Percentiles rank a stretch among this genome's conserved stretches.
These are phyloP conservation scores for Heteromormyrus szaboi DNA, from an alignment of 2,797 vertebrate genomes.

Conservation along the genomic window DNA sequence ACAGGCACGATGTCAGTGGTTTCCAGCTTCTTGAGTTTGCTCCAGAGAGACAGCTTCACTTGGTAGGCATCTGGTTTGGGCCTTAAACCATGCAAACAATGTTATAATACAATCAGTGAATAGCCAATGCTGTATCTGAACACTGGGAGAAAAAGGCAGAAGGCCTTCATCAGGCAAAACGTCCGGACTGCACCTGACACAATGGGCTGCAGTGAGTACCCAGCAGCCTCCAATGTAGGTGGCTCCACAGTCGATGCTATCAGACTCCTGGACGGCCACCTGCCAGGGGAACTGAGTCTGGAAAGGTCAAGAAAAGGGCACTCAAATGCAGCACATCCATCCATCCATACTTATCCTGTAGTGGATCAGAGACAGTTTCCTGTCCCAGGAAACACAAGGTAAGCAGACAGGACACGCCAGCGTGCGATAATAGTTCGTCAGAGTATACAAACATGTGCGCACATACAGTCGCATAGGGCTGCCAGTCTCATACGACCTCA, in stretches of 20 bases:
- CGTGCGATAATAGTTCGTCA: not conserved
- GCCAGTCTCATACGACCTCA: not conserved
- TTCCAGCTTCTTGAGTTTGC: conserved; percentile 14
- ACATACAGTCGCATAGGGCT: not conserved
- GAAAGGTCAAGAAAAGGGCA: conserved; percentile 29
- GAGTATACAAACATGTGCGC: not conserved
- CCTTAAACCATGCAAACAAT: conserved; percentile 44
- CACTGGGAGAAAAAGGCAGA: not conserved
- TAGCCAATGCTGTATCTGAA: not conserved
- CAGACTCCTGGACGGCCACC: conserved; percentile 66
- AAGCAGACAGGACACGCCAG: not conserved
- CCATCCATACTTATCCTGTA: not conserved
- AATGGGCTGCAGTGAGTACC: conserved; percentile 89
- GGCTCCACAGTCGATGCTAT: conserved; percentile 71
- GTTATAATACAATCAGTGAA: not conserved
- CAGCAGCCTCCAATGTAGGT: conserved; percentile 87
- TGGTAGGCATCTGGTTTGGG: conserved; percentile 51
- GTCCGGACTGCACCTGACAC: conserved; percentile 69
- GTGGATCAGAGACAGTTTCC: not conserved
- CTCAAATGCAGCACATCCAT: not conserved
- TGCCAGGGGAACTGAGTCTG: conserved; percentile 94
- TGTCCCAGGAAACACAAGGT: not conserved
- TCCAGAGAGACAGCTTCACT: conserved; percentile 71
- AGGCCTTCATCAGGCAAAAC: not conserved
- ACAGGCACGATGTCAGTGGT: conserved; percentile 50